Evolutionary conservation across 37 sponge, comb jelly and placozoan genomes (phyloP), one percentile per base, ranked within the genome.

Genomic region (Amphimedon queenslandica): DNA sequence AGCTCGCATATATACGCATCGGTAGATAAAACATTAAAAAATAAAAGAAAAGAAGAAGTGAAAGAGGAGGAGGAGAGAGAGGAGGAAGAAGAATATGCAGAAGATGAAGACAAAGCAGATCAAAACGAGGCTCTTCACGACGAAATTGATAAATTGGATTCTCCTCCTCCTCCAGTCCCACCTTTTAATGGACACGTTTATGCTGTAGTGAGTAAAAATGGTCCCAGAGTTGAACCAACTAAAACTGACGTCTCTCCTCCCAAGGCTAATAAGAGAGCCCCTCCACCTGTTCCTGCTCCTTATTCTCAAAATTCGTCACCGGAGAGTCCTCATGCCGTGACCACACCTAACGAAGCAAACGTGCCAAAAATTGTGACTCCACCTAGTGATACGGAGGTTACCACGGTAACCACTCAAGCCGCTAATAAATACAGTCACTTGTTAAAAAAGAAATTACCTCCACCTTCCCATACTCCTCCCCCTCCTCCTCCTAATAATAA

Each of bases 381-480:
- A 25, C 27, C 61, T 13, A 60, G 21, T 6, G 13, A 8, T 18
- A 18, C 53, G 8, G 8, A 8, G 8, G 13, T 13, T 47, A 13
- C 13, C 13, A 47, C 53, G 13, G 53, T 47, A 47, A 8, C 8
- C 13, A 47, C 53, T 13, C 8, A 60, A 60, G 61, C 61, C 28
- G 28, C 27, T 6, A 25, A 5, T 6, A 60, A 60, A 60, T 60
- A 25, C 28, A 5, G 24, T 60, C 61, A 60, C 21, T 25, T 60
- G 21, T 60, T 60, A n/a, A 60, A 13, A 6, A 18, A 8, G 8
- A n/a, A n/a, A n/a, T n/a, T n/a, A n/a, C 21, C 61, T 25, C 61
- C 61, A n/a, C 61, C 61, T 60, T 6, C 61, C 28, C 27, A 11
- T n/a, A 13, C 21, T n/a, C 61, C 61, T 60, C 61, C 61, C 28